These are phyloP conservation scores for Apodemus sylvaticus DNA, from an alignment of 2,113 vertebrate species.

Conservation along the genomic window DNA sequence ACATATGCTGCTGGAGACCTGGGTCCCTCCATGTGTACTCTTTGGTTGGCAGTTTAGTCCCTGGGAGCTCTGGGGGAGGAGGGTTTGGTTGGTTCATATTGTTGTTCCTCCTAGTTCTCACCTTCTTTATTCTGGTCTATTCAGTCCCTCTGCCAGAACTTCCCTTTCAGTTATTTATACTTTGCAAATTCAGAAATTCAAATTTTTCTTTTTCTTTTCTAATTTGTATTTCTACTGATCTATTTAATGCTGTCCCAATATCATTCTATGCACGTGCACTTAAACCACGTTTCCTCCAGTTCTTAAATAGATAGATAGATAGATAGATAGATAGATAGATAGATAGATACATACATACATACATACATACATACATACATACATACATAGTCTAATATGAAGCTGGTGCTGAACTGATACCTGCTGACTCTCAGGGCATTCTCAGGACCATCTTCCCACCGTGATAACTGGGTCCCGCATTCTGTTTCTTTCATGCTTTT, in stretches of 20 bases:
- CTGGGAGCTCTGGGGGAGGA: too few species aligned
- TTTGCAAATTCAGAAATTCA: slow-evolving; percentile 36
- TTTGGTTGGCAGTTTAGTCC: too few species aligned
- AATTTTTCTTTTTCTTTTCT: neutral
- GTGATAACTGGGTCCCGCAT: neutral
- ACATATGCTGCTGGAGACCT: too few species aligned
- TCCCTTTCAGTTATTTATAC: neutral
- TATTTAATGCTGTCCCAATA: neutral
- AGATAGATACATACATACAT: too few species aligned
- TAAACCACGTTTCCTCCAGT: neutral
- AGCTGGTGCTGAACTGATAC: neutral
- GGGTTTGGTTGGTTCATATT: too few species aligned
- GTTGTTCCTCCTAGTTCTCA: neutral
- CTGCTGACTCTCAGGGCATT: neutral
- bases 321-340: too few species aligned
- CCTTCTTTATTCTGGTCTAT: neutral
- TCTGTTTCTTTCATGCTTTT: neutral
- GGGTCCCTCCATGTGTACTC: too few species aligned
- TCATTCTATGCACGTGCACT: neutral
- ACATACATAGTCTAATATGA: neutral
- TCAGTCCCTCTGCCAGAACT: neutral
- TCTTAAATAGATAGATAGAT: too few species aligned
- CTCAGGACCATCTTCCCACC: neutral
- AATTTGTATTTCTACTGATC: neutral
- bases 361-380: too few species aligned